Conservation (phyloP, 2,888 invertebrate genomes). For the Lasioglossum malachurum region DNA sequence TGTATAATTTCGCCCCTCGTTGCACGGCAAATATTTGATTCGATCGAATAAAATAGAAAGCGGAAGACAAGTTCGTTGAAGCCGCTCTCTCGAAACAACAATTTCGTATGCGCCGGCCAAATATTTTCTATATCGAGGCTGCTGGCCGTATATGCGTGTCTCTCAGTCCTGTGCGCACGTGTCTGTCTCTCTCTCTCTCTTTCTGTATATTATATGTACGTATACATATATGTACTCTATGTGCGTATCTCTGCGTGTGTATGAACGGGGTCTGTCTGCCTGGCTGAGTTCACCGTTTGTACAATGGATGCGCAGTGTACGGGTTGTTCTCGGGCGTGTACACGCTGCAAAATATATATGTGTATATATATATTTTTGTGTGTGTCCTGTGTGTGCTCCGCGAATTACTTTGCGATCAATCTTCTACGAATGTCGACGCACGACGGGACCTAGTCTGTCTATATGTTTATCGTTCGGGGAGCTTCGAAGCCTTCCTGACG, state of each 20-base stretch:
- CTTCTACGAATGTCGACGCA: slow-evolving; percentile 71
- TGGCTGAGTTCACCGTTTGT: slow-evolving; percentile 48
- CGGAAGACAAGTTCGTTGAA: neutral
- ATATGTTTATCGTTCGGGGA: slow-evolving; percentile 69
- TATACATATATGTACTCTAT: neutral
- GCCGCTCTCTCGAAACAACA: slow-evolving; percentile 9
- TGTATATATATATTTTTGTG: slow-evolving; percentile 33
- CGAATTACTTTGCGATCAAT: slow-evolving; percentile 63
- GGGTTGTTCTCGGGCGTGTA: slow-evolving; percentile 66
- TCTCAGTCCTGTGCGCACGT: slow-evolving; percentile 30
- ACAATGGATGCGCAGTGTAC: slow-evolving; percentile 68
- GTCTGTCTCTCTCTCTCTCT: neutral
- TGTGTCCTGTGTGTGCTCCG: slow-evolving; percentile 65
- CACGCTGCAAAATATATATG: slow-evolving; percentile 74
- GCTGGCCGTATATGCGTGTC: neutral
- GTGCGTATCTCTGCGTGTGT: slow-evolving; percentile 16
- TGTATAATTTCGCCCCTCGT: neutral
- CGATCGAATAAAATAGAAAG: slow-evolving; percentile 7
- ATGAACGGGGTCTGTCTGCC: slow-evolving; percentile 37
- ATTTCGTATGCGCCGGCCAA: slow-evolving; percentile 1
- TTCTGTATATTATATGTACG: neutral
- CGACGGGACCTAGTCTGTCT: slow-evolving; percentile 77
- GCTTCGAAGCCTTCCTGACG: slow-evolving; percentile 68
- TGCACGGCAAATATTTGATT: slow-evolving; percentile 10
- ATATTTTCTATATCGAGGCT: slow-evolving; percentile 7